Conservation (phyloP, 2,113 vertebrate genomes). For the Catharus fuscescens region DNA sequence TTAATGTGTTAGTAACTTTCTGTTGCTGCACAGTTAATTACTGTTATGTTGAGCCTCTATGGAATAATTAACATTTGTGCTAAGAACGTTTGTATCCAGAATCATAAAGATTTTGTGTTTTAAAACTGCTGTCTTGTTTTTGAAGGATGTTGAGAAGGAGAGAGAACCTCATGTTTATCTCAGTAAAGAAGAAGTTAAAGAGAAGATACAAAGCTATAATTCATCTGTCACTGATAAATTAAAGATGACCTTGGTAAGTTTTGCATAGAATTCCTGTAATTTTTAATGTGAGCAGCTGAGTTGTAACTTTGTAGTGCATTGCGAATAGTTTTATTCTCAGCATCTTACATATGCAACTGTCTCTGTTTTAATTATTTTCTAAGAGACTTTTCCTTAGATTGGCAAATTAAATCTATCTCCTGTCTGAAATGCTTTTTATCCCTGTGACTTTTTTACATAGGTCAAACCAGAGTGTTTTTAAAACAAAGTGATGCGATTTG, state of each 20-base stretch:
- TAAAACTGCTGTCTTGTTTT: slow-evolving; percentile 18
- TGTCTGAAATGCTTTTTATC: background rate
- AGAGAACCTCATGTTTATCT: slow-evolving; percentile 84
- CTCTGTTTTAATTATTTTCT: background rate
- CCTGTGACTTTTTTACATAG: background rate
- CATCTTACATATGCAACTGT: background rate
- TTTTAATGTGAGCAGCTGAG: background rate
- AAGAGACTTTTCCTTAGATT: background rate
- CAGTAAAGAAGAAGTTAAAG: slow-evolving; percentile 90
- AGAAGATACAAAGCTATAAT: slow-evolving; percentile 91
- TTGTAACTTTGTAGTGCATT: background rate
- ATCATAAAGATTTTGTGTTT: background rate
- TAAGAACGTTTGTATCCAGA: background rate
- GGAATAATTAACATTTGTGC: background rate
- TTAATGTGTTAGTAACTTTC: background rate
- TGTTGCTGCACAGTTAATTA: background rate
- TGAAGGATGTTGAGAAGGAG: slow-evolving; percentile 93
- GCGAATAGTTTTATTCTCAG: background rate
- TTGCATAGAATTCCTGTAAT: background rate
- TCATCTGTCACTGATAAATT: slow-evolving; percentile 87
- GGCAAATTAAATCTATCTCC: background rate
- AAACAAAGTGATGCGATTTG: background rate
- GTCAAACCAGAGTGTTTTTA: background rate
- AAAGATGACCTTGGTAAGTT: slow-evolving; percentile 94
- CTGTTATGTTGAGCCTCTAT: background rate